Evolutionary conservation across 2,888 invertebrate species (phyloP).

Genomic region (Theretra japonica): DNA sequence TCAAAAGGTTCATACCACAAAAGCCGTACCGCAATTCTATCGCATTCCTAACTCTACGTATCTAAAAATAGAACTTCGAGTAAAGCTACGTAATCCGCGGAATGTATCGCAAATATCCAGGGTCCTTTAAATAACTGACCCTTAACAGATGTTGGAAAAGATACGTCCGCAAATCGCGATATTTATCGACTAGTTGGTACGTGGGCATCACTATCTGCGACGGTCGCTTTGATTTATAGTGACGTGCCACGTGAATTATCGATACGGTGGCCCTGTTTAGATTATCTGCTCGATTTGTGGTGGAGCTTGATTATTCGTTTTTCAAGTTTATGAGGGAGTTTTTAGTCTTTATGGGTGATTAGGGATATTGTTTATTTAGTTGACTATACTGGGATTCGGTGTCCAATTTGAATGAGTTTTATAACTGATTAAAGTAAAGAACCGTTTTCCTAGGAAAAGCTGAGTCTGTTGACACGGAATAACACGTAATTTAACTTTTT

Average conservation of each 20-base stretch:
- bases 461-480: too few species aligned
- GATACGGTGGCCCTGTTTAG: constrained; percentile 62
- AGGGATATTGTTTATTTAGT: background rate
- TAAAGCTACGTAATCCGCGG: background rate
- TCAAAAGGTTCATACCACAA: background rate
- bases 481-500: too few species aligned
- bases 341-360: background rate
- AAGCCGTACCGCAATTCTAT: background rate
- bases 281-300: constrained; percentile 30
- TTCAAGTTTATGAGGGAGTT: background rate
- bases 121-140: constrained; percentile 23
- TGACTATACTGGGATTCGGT: background rate
- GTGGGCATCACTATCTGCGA: constrained; percentile 81
- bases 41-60: background rate
- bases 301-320: constrained; percentile 14
- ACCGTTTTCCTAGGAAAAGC: too few species aligned
- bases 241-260: constrained; percentile 78
- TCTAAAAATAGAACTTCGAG: background rate
- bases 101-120: constrained; percentile 13
- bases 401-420: background rate
- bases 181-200: constrained; percentile 76
- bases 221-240: constrained; percentile 78
- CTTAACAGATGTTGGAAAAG: constrained; percentile 17
- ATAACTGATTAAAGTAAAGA: too few species aligned
- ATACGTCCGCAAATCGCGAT: constrained; percentile 57